These are phyloP conservation scores for Hermaeophaga mercurialis DNA, from an alignment of 2,888 invertebrate species.

Conservation along the genomic window DNA sequence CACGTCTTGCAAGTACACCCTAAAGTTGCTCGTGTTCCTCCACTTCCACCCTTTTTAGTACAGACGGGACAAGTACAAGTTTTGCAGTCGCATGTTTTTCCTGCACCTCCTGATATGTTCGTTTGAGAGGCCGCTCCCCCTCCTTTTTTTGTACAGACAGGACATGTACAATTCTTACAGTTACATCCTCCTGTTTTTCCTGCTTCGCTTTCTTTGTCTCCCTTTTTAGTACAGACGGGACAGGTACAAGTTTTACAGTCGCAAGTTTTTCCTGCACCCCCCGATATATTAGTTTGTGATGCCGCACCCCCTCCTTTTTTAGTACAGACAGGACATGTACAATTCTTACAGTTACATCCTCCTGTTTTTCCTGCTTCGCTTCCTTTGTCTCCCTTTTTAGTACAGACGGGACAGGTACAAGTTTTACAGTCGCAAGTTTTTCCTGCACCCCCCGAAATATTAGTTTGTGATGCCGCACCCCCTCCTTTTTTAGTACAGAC, in stretches of 20 bases:
- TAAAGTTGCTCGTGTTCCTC: neutral
- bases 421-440: neutral
- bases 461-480: too few relatives aligned
- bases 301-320: neutral
- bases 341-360: neutral
- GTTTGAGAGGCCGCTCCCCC: too few relatives aligned
- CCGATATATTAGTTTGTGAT: too few relatives aligned
- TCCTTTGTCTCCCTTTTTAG: neutral
- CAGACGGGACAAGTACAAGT: constrained; percentile 1
- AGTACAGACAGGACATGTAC: constrained; percentile 2
- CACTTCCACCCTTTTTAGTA: neutral
- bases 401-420: constrained; percentile 1
- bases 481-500: neutral
- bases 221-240: constrained; percentile 1
- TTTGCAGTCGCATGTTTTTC: neutral
- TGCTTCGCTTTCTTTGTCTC: too few relatives aligned
- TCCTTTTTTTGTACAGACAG: constrained; percentile 1
- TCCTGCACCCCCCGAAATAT: too few relatives aligned
- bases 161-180: constrained; percentile 1
- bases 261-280: neutral
- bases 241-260: neutral
- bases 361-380: neutral
- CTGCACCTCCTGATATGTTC: too few relatives aligned
- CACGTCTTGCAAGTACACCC: constrained; percentile 3
- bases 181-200: too few relatives aligned